Percentiles rank a stretch among this genome's conserved stretches.
phyloP scores from a whole-genome alignment of 2,113 vertebrate genomes.

The Platichthys flesus region DNA sequence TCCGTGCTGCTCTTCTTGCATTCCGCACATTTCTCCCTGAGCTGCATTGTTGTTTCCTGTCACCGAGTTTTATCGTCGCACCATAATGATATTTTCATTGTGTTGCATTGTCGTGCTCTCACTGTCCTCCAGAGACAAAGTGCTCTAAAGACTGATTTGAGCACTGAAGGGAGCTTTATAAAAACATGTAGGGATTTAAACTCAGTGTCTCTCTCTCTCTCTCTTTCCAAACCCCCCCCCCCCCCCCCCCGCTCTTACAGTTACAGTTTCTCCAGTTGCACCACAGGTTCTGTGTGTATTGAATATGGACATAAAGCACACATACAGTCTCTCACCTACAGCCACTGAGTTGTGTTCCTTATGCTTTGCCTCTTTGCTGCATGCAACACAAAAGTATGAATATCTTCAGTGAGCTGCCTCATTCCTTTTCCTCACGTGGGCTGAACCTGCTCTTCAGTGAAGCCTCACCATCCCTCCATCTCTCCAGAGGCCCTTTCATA shows the following conservation, averaged over 20 bases:
- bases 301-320: neutral
- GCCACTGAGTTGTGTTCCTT: neutral
- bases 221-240: neutral
- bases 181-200: conserved; percentile 20
- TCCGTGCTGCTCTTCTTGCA: neutral
- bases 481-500: neutral
- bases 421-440: neutral
- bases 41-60: conserved; percentile 10
- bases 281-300: neutral
- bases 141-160: conserved; percentile 17
- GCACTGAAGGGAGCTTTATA: conserved; percentile 19
- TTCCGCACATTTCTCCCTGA: conserved; percentile 21
- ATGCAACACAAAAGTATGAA: neutral
- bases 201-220: conserved; percentile 9
- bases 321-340: neutral
- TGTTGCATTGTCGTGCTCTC: conserved; percentile 18
- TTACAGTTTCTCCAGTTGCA: neutral
- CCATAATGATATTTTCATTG: conserved; percentile 36
- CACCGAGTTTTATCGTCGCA: neutral
- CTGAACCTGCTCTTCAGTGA: neutral
- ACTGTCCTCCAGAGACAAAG: conserved; percentile 26
- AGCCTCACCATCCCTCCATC: neutral
- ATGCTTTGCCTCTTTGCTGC: neutral
- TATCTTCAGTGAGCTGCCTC: neutral
- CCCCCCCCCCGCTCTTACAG: neutral